These are phyloP conservation scores for Tetheella fluctuosa DNA, from an alignment of 2,888 invertebrate genomes.

Conservation along the genomic window DNA sequence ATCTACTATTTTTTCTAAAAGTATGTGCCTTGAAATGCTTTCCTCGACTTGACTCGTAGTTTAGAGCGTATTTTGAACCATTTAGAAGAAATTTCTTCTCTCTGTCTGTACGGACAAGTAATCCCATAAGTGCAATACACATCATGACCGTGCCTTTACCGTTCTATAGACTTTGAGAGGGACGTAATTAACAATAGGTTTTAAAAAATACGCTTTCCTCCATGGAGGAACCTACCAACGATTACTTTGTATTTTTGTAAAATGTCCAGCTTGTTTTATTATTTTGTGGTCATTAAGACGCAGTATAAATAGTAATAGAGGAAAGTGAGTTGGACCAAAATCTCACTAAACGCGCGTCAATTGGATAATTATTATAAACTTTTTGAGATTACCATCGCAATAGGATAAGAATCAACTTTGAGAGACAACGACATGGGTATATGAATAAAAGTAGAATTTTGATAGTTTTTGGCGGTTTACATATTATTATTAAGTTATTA, in stretches of 20 bases:
- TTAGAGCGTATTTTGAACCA: conserved; percentile 81
- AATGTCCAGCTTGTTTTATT: conserved; percentile 64
- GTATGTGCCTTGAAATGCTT: conserved; percentile 84
- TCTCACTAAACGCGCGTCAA: conserved; percentile 69
- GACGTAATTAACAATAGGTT: conserved; percentile 84
- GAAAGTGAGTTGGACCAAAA: conserved; percentile 69
- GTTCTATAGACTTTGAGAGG: conserved; percentile 83
- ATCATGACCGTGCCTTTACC: conserved; percentile 84
- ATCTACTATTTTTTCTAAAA: conserved; percentile 80
- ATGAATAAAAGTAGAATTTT: conserved; percentile 57
- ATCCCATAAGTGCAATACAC: conserved; percentile 82
- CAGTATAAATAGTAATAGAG: conserved; percentile 50
- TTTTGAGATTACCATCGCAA: conserved; percentile 60
- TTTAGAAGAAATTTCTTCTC: conserved; percentile 80
- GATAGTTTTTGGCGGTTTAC: conserved; percentile 62
- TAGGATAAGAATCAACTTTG: conserved; percentile 71
- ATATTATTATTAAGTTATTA: conserved; percentile 42
- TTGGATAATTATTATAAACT: conserved; percentile 53
- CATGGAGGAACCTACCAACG: conserved; percentile 61
- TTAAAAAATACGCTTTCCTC: conserved; percentile 72
- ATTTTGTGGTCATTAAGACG: conserved; percentile 40
- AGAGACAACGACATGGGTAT: conserved; percentile 73
- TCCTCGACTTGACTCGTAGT: conserved; percentile 80
- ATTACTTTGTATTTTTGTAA: conserved; percentile 72
- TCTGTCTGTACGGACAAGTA: conserved; percentile 77